phyloP scores from a whole-genome alignment of 2,797 vertebrate species.

The Girardinus metallicus region DNA sequence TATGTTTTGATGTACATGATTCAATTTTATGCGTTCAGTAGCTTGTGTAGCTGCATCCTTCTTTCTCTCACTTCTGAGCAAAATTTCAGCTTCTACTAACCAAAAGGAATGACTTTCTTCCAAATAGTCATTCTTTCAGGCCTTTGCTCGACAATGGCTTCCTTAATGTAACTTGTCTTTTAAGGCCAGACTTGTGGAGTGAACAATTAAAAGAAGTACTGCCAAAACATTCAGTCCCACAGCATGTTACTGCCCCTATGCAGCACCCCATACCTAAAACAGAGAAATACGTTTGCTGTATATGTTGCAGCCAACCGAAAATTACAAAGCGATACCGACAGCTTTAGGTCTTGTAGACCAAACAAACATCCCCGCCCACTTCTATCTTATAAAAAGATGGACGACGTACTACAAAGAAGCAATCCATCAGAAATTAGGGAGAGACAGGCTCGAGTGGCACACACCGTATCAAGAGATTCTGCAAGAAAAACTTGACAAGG shows the following conservation, averaged over 20 bases:
- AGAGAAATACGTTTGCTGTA: not conserved
- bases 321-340: conserved; percentile 14
- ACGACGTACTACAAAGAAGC: not conserved
- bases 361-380: not conserved
- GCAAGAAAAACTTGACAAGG: not conserved
- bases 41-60: not conserved
- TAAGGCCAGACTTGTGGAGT: not conserved
- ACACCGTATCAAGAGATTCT: not conserved
- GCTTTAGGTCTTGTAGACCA: not conserved
- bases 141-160: not conserved
- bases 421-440: not conserved
- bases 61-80: not conserved
- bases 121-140: not conserved
- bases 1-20: not conserved
- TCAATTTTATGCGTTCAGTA: not conserved
- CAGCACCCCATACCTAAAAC: not conserved
- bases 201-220: not conserved
- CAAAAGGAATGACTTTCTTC: not conserved
- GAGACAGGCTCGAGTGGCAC: not conserved
- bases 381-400: not conserved
- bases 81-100: not conserved
- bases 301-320: not conserved
- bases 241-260: not conserved
- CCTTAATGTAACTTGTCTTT: not conserved
- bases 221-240: not conserved